Conservation (phyloP, 2,113 vertebrate genomes). For the Gasterosteus nipponicus region DNA sequence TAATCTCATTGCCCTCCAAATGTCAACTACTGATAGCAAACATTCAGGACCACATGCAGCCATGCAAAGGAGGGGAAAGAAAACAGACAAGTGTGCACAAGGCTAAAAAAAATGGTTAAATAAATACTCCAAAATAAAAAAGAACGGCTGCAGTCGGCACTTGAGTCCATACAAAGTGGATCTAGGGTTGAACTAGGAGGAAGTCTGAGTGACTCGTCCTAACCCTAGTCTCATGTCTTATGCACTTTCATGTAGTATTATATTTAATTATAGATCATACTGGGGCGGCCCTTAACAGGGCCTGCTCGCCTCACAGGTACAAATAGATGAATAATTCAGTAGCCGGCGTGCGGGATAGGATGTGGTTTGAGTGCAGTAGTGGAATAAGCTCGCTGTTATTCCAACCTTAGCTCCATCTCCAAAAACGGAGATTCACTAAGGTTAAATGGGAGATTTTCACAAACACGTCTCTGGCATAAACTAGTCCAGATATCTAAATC, state of each 20-base stretch:
- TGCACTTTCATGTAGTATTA: slow-evolving; percentile 85
- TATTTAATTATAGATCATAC: slow-evolving; percentile 85
- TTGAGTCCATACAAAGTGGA: slow-evolving; percentile 50
- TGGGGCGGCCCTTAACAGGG: slow-evolving; percentile 75
- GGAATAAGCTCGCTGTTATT: slow-evolving; percentile 66
- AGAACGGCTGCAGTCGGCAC: slow-evolving; percentile 66
- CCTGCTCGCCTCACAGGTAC: slow-evolving; percentile 82
- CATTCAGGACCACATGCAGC: slow-evolving; percentile 33
- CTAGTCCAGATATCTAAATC: slow-evolving; percentile 8
- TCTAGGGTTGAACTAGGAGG: slow-evolving; percentile 45
- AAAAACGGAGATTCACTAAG: slow-evolving; percentile 66
- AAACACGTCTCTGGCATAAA: slow-evolving; percentile 30
- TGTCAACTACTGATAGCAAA: slow-evolving; percentile 57
- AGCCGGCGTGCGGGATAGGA: slow-evolving; percentile 66
- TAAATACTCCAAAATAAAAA: slow-evolving; percentile 56
- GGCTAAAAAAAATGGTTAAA: slow-evolving; percentile 33
- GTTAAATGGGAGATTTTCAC: slow-evolving; percentile 63
- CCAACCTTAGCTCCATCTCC: slow-evolving; percentile 41
- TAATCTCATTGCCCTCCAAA: slow-evolving; percentile 57
- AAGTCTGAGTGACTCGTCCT: slow-evolving; percentile 74
- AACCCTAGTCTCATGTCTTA: slow-evolving; percentile 77
- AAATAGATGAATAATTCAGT: slow-evolving; percentile 84
- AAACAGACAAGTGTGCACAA: slow-evolving; percentile 13
- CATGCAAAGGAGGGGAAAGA: slow-evolving; percentile 11
- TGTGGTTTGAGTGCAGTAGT: slow-evolving; percentile 66